Evolutionary conservation across 2,113 vertebrate genomes (phyloP).

Genomic region (Galemys pyrenaicus): DNA sequence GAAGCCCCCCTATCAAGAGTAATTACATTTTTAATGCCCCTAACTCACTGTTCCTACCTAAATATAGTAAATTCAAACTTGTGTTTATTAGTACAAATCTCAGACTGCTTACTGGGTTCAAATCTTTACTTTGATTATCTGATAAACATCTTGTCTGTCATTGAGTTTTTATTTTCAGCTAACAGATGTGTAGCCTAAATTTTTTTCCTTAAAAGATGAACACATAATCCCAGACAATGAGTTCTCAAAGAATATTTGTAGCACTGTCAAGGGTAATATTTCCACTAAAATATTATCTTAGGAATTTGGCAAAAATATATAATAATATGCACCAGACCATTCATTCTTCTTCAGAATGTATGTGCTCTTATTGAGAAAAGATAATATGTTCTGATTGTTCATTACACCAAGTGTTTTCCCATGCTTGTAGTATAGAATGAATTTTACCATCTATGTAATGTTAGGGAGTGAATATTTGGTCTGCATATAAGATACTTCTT

Average conservation of each 20-base stretch:
- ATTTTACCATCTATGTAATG: background rate
- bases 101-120: too few relatives aligned
- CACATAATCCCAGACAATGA: background rate
- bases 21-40: too few relatives aligned
- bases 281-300: background rate
- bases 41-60: too few relatives aligned
- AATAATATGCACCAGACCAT: background rate
- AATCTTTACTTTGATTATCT: too few relatives aligned
- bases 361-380: background rate
- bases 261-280: background rate
- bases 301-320: background rate
- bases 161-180: too few relatives aligned
- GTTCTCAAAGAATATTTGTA: background rate
- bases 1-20: too few relatives aligned
- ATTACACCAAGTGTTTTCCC: background rate
- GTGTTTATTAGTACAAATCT: too few relatives aligned
- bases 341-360: background rate
- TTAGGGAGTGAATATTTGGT: background rate
- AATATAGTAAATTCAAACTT: too few relatives aligned
- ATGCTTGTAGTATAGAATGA: background rate
- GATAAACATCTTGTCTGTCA: too few relatives aligned
- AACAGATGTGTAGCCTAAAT: background rate
- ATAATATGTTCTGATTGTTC: background rate
- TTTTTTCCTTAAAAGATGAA: background rate
- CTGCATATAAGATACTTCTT: background rate